These are phyloP conservation scores for Sitodiplosis mosellana DNA, from an alignment of 1,140 invertebrate genomes.

Conservation along the genomic window DNA sequence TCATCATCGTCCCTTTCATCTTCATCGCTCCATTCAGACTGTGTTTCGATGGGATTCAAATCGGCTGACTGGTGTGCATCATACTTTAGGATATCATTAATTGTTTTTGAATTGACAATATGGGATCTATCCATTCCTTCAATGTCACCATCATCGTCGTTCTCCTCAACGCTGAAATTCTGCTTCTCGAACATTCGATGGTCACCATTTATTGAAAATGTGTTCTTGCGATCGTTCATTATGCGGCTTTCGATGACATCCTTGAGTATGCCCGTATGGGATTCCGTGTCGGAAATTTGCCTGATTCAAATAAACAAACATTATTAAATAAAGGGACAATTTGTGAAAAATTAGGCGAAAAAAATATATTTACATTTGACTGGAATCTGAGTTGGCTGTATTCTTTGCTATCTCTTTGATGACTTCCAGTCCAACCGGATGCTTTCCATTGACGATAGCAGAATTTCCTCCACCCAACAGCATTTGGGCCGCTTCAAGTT, in stretches of 20 bases:
- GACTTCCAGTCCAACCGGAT: constrained; percentile 23
- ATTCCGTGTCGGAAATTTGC: constrained; percentile 25
- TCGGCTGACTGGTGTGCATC: constrained; percentile 24
- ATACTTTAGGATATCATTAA: constrained; percentile 25
- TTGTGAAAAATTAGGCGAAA: neutral
- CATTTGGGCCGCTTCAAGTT: too few species aligned
- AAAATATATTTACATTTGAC: constrained; percentile 23
- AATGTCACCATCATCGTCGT: neutral
- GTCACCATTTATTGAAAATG: too few species aligned
- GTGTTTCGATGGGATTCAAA: constrained; percentile 34
- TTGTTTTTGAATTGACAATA: constrained; percentile 12
- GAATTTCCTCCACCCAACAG: too few species aligned
- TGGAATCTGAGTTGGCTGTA: constrained; percentile 23
- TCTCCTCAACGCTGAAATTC: neutral
- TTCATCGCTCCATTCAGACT: constrained; percentile 63
- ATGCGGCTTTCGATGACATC: constrained; percentile 14
- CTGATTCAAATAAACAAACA: too few species aligned
- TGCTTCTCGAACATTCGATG: too few species aligned
- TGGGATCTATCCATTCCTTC: neutral
- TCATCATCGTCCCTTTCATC: constrained; percentile 25
- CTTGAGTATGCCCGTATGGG: constrained; percentile 25
- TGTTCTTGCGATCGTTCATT: too few species aligned
- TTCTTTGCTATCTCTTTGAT: constrained; percentile 25
- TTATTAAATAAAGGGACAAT: constrained; percentile 1
- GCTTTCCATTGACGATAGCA: constrained; percentile 10